These are phyloP conservation scores for Pangasius djambal DNA, from an alignment of 2,797 vertebrate species.

Conservation along the genomic window DNA sequence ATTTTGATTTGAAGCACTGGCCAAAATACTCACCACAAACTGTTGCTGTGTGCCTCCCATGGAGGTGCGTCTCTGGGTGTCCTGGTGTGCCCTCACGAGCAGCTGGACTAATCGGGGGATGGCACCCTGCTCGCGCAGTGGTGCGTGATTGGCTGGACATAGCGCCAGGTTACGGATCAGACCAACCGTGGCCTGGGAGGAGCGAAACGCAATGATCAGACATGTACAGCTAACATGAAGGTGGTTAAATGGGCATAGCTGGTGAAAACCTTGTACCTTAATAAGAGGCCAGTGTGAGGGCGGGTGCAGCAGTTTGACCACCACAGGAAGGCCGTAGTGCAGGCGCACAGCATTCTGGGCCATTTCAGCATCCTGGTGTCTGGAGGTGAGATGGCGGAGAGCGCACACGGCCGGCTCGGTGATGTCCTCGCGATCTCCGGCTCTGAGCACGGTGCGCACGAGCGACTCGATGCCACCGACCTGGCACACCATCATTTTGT, in stretches of 20 bases:
- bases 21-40: conserved; percentile 85
- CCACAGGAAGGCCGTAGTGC: conserved; percentile 95
- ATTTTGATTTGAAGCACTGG: neutral
- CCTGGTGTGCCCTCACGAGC: conserved; percentile 95
- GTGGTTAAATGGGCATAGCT: neutral
- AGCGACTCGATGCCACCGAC: conserved; percentile 95
- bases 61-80: conserved; percentile 95
- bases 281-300: conserved; percentile 99
- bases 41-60: conserved; percentile 99
- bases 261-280: conserved; percentile 77
- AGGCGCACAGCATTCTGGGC: conserved; percentile 97
- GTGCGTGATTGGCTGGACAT: conserved; percentile 96
- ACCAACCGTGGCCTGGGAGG: conserved; percentile 90
- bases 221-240: neutral
- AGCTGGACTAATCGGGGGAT: conserved; percentile 95
- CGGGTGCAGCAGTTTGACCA: conserved; percentile 96
- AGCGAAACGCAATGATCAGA: neutral
- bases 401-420: conserved; percentile 97
- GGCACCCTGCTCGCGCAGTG: conserved; percentile 94
- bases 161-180: conserved; percentile 97
- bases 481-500: conserved; percentile 99
- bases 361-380: conserved; percentile 98
- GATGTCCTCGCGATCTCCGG: conserved; percentile 97
- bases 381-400: conserved; percentile 94
- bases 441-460: conserved; percentile 94